phyloP scores from a whole-genome alignment of 1,140 invertebrate genomes.

The Caenorhabditis tropicalis region DNA sequence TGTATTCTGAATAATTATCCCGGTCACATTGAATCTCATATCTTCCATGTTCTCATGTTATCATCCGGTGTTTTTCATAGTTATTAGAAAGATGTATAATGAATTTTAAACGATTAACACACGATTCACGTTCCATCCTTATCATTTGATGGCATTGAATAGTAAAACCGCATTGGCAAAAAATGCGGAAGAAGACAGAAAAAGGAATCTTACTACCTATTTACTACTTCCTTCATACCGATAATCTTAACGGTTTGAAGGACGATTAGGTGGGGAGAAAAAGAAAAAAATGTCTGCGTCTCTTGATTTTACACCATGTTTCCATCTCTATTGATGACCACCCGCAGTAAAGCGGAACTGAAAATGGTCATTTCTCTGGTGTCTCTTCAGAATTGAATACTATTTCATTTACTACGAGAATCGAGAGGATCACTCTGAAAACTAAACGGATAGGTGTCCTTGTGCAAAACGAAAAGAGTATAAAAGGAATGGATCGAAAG shows the following conservation, averaged over 20 bases:
- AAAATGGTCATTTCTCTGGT: background rate
- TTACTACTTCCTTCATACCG: background rate
- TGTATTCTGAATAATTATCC: background rate
- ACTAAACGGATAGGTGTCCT: background rate
- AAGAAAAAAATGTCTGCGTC: background rate
- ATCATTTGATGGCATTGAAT: background rate
- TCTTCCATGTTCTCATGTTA: background rate
- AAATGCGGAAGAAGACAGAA: slow-evolving; percentile 18
- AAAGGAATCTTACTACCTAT: slow-evolving; percentile 20
- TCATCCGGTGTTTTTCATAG: background rate
- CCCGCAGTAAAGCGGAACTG: slow-evolving; percentile 38
- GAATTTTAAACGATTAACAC: background rate
- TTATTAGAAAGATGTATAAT: too few species aligned
- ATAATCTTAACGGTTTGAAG: slow-evolving; percentile 7
- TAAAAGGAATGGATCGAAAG: background rate
- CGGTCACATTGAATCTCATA: background rate
- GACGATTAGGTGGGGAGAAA: background rate
- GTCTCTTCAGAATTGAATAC: background rate
- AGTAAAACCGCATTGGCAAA: background rate
- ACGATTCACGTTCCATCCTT: background rate
- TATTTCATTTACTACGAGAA: background rate
- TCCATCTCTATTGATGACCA: background rate
- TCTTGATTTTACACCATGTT: background rate
- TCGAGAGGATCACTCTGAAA: background rate
- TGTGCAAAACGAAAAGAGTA: background rate